Evolutionary conservation across 2,797 vertebrate species (phyloP).

Genomic region (Semaprochilodus insignis): DNA sequence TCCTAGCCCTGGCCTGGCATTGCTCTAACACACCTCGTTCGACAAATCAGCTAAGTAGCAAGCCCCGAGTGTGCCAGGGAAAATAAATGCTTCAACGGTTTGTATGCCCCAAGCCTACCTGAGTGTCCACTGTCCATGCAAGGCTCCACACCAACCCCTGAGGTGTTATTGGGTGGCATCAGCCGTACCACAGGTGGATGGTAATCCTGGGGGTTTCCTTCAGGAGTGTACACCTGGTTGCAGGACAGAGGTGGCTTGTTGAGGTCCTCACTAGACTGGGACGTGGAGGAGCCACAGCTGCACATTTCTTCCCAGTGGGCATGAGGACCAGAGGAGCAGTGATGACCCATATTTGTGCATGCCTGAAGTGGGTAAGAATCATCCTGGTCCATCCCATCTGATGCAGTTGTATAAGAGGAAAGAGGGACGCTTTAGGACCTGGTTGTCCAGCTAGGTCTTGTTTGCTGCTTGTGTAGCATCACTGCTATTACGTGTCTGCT

Average conservation of each 20-base stretch:
- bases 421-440: neutral
- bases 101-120: conserved; percentile 62
- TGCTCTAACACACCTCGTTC: no score
- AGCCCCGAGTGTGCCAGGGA: no score
- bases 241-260: conserved; percentile 67
- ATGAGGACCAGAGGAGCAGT: conserved; percentile 68
- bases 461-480: neutral
- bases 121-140: conserved; percentile 62
- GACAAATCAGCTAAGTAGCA: no score
- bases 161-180: conserved; percentile 62
- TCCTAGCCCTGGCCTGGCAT: no score
- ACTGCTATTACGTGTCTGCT: neutral
- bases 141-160: conserved; percentile 65
- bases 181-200: conserved; percentile 75
- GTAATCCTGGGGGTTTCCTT: conserved; percentile 73
- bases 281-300: conserved; percentile 82
- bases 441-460: neutral
- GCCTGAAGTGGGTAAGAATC: conserved; percentile 78
- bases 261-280: conserved; percentile 81
- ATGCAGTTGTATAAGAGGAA: neutral
- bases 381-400: conserved; percentile 82
- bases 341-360: conserved; percentile 69
- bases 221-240: conserved; percentile 63
- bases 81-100: no score
- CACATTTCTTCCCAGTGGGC: conserved; percentile 77